Percentiles rank a stretch among this genome's conserved stretches.
Evolutionary conservation across 2,113 vertebrate species (phyloP).

Genomic region (Strix uralensis): DNA sequence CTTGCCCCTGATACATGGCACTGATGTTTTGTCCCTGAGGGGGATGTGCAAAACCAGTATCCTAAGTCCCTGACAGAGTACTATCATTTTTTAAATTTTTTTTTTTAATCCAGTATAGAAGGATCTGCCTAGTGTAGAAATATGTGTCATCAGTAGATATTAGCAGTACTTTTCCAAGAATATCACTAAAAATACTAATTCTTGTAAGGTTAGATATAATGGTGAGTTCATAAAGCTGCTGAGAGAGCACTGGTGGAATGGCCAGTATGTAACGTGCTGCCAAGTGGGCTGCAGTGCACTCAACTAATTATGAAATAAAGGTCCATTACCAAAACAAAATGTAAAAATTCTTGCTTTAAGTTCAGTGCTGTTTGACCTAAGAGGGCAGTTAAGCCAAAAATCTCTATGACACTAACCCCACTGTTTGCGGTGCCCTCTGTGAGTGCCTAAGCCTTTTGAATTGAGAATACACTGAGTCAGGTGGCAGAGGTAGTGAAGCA

Average conservation of each 20-base stretch:
- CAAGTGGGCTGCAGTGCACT: background rate
- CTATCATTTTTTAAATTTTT: background rate
- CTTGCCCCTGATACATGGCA: background rate
- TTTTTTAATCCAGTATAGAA: background rate
- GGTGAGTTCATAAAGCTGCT: background rate
- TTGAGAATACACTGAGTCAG: background rate
- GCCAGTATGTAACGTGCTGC: background rate
- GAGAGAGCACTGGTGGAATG: background rate
- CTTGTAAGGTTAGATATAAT: background rate
- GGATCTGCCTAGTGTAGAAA: background rate
- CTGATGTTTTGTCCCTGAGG: background rate
- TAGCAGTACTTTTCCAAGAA: background rate
- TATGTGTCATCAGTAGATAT: background rate
- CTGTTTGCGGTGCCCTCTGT: fast-evolving
- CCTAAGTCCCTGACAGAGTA: background rate
- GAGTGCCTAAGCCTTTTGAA: background rate
- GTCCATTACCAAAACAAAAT: background rate
- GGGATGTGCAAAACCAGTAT: background rate
- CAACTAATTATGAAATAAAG: background rate
- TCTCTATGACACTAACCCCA: background rate
- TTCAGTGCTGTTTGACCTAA: background rate
- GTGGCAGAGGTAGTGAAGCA: background rate
- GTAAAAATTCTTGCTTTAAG: background rate
- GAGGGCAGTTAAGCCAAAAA: background rate
- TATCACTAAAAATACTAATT: background rate